Conservation (phyloP, 2,888 invertebrate species). For the Clivina fossor region DNA sequence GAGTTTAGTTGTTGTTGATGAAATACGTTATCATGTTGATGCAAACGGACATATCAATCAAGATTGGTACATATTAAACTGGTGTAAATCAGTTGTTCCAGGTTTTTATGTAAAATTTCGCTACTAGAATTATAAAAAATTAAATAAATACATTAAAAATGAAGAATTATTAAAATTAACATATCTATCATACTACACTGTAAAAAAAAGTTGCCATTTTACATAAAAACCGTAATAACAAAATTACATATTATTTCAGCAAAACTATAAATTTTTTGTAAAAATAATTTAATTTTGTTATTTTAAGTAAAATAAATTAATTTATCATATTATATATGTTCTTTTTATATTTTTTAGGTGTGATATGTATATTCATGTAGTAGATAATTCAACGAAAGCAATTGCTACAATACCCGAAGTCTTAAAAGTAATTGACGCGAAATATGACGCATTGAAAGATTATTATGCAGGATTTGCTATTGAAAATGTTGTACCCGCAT, state of each 20-base stretch:
- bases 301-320: too few relatives aligned
- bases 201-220: too few relatives aligned
- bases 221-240: too few relatives aligned
- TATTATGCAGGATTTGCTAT: slow-evolving; percentile 74
- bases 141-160: too few relatives aligned
- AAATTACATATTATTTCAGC: too few relatives aligned
- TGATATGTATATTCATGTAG: slow-evolving; percentile 82
- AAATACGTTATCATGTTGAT: slow-evolving; percentile 73
- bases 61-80: slow-evolving; percentile 67
- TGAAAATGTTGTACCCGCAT: slow-evolving; percentile 72
- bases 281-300: too few relatives aligned
- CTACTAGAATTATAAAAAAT: not conserved
- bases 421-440: slow-evolving; percentile 78
- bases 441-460: slow-evolving; percentile 82
- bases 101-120: not conserved
- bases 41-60: slow-evolving; percentile 64
- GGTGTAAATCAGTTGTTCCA: not conserved
- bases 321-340: too few relatives aligned
- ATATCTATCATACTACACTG: too few relatives aligned
- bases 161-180: too few relatives aligned
- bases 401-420: slow-evolving; percentile 78
- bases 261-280: too few relatives aligned
- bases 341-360: slow-evolving; percentile 72
- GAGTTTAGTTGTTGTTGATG: slow-evolving; percentile 77
- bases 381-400: slow-evolving; percentile 71